Percentiles rank a stretch among this genome's conserved stretches.
phyloP scores from a whole-genome alignment of 2,888 invertebrate genomes.

The Crossocerus cetratus region DNA sequence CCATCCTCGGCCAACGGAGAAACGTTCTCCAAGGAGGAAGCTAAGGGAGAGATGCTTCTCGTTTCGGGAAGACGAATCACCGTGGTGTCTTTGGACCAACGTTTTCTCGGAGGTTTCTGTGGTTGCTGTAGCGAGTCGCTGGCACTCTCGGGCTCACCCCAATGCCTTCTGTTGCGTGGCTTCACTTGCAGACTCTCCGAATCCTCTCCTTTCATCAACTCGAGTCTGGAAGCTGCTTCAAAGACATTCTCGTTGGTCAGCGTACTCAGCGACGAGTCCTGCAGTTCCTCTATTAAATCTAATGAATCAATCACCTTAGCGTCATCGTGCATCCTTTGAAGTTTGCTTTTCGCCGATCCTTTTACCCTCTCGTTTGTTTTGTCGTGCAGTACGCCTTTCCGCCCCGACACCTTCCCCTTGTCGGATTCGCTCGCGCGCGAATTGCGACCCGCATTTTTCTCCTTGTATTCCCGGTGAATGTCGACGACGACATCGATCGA shows the following conservation, averaged over 20 bases:
- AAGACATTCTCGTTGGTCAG: neutral
- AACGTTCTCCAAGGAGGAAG: slow-evolving; percentile 9
- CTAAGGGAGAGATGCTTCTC: slow-evolving; percentile 22
- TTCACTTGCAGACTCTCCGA: slow-evolving; percentile 19
- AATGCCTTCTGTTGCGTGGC: slow-evolving; percentile 38
- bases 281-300: slow-evolving; percentile 57
- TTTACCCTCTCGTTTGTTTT: slow-evolving; percentile 14
- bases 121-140: slow-evolving; percentile 11
- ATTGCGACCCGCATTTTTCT: slow-evolving; percentile 8
- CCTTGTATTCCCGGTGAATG: slow-evolving; percentile 54
- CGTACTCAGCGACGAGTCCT: slow-evolving; percentile 16
- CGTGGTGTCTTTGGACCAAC: slow-evolving; percentile 65
- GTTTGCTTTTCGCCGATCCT: neutral
- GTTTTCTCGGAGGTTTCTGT: slow-evolving; percentile 60
- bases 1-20: slow-evolving; percentile 11
- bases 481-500: slow-evolving; percentile 64
- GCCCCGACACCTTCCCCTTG: slow-evolving; percentile 13
- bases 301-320: slow-evolving; percentile 46
- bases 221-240: neutral
- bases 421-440: neutral
- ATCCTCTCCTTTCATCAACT: neutral
- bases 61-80: slow-evolving; percentile 47
- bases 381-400: neutral
- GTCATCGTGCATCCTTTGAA: slow-evolving; percentile 14
- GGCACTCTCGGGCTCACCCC: slow-evolving; percentile 24